A percentile compares a stretch with the other conserved stretches of the same genome.
Evolutionary conservation across 2,113 vertebrate species (phyloP).

Genomic region (Gopherus flavomarginatus): DNA sequence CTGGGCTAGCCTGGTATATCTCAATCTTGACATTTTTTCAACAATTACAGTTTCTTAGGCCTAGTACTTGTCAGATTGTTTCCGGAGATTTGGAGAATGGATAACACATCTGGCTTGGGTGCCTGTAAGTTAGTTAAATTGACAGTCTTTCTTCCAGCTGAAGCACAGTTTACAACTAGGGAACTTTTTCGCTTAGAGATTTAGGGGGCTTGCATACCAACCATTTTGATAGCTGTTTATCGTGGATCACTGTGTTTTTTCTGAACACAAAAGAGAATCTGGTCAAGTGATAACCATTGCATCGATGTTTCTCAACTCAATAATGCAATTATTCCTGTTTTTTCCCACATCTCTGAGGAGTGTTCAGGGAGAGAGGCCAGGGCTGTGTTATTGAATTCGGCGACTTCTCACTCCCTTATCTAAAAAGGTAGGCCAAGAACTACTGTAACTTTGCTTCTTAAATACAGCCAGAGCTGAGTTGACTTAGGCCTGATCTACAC

Average conservation of each 20-base stretch:
- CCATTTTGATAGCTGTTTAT: not conserved
- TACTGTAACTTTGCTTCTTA: not conserved
- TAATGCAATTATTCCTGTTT: not conserved
- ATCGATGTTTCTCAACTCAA: not conserved
- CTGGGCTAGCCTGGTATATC: not conserved
- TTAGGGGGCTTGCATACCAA: not conserved
- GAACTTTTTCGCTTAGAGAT: accelerated
- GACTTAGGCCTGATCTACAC: not conserved
- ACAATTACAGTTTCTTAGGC: not conserved
- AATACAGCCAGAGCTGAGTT: not conserved
- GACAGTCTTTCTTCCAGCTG: not conserved
- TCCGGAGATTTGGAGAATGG: not conserved
- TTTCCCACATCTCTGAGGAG: not conserved
- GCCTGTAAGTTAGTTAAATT: accelerated
- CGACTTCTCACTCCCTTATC: not conserved
- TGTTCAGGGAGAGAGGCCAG: not conserved
- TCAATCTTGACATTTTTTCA: not conserved
- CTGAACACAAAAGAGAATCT: not conserved
- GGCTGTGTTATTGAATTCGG: not conserved
- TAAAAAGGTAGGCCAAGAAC: not conserved
- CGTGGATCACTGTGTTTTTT: not conserved
- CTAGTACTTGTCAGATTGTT: not conserved
- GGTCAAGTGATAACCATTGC: not conserved
- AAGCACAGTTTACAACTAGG: not conserved
- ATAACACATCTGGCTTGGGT: not conserved